A percentile compares a stretch with the other conserved stretches of the same genome.
Evolutionary conservation across 2,113 vertebrate species (phyloP).

Genomic region (Galemys pyrenaicus): DNA sequence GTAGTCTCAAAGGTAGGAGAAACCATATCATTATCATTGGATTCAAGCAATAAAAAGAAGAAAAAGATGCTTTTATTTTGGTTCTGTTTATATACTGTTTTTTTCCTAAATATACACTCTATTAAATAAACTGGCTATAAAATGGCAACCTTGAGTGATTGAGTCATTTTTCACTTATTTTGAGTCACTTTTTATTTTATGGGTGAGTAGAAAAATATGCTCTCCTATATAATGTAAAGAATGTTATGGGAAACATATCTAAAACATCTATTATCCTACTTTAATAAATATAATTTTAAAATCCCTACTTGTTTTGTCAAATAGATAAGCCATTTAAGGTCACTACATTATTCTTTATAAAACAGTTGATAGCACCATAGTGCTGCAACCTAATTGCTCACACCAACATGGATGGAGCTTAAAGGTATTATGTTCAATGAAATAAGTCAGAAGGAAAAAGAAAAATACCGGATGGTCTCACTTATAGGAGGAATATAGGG

Average conservation of each 20-base stretch:
- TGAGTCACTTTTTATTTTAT: too few relatives aligned
- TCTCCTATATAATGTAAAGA: neutral
- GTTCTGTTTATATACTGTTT: slow-evolving; percentile 19
- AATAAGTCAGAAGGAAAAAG: too few relatives aligned
- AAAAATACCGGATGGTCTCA: too few relatives aligned
- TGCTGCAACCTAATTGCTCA: too few relatives aligned
- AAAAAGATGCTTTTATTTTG: neutral
- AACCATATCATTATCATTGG: neutral
- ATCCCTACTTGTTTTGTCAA: neutral
- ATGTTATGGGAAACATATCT: neutral
- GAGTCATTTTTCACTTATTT: neutral
- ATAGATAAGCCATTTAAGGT: neutral
- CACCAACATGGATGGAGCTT: too few relatives aligned
- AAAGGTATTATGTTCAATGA: too few relatives aligned
- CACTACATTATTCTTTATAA: neutral
- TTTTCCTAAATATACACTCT: neutral
- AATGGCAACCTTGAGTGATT: neutral
- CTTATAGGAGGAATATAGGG: too few relatives aligned
- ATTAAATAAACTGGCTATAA: neutral
- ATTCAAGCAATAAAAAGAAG: slow-evolving; percentile 44
- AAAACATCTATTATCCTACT: neutral
- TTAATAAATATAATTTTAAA: slow-evolving; percentile 27
- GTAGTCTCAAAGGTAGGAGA: slow-evolving; percentile 39
- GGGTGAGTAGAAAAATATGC: neutral
- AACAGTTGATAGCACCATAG: too few relatives aligned